These are phyloP conservation scores for Oscheius onirici DNA, from an alignment of 2,888 invertebrate genomes.

Conservation along the genomic window DNA sequence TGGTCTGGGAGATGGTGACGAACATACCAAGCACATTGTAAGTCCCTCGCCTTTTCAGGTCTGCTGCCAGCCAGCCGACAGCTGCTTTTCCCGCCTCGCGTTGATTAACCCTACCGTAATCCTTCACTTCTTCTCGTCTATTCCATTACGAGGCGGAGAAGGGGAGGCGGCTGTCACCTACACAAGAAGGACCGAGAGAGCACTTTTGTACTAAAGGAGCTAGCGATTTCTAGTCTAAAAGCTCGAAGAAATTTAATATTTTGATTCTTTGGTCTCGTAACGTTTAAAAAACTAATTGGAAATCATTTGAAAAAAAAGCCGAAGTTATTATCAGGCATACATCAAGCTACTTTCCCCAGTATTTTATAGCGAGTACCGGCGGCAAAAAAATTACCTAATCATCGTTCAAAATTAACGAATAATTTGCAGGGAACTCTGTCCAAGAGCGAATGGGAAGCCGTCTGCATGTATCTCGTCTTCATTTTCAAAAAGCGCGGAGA, in stretches of 20 bases:
- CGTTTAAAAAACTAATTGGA: too few relatives aligned
- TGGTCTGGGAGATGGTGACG: background rate
- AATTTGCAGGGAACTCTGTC: conserved; percentile 67
- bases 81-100: conserved; percentile 25
- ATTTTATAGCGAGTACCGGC: too few relatives aligned
- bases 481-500: conserved; percentile 52
- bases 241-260: too few relatives aligned
- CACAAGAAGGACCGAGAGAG: background rate
- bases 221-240: too few relatives aligned
- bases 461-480: conserved; percentile 70
- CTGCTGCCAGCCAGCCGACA: too few relatives aligned
- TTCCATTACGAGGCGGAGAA: conserved; percentile 15
- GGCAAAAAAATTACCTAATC: too few relatives aligned
- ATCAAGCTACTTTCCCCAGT: background rate
- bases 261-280: too few relatives aligned
- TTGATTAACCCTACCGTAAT: conserved; percentile 17
- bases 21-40: conserved; percentile 8
- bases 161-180: conserved; percentile 25
- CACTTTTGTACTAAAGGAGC: background rate
- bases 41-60: conserved; percentile 13
- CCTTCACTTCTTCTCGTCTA: conserved; percentile 30
- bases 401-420: background rate
- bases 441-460: conserved; percentile 69
- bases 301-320: too few relatives aligned
- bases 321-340: background rate